Evolutionary conservation across 2,888 invertebrate species (phyloP), one percentile per base, ranked within the genome.

Genomic region (Dolichopus griseipennis): DNA sequence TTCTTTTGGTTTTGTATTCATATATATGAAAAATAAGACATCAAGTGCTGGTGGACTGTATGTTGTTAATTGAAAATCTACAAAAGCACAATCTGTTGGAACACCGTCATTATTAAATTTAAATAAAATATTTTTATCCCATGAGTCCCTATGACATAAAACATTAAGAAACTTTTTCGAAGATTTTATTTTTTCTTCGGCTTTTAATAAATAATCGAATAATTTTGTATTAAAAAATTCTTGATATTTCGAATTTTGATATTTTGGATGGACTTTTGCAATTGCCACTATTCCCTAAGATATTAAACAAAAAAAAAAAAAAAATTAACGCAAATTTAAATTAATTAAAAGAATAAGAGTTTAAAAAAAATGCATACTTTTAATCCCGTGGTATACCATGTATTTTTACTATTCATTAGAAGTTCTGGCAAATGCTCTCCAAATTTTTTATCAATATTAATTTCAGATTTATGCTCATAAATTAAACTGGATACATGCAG

Each of bases 21-120:
- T 75, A 67, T 83, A 82, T 1, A 86, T 74, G 22, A 83, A 74
- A 34, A 81, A 79, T 9, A 84, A 75, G 1, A 86, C 77, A 72
- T 87, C 87, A 66, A 85, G 81, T 1, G 84, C 80, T 1, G 86
- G 84, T 0, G 86, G 84, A 22, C 80, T 79, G 70, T 86, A 87
- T n/a, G 84, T 79, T 0, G 81, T 74, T 68, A 85, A 72, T 73
- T 87, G 87, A 72, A 84, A 87, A 74, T 87, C 87, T 2, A 87
- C 81, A 37, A 87, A 73, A 52, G 83, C 74, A 69, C 84, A 84
- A 8, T 78, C 78, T 0, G 78, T 74, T 2, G 81, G 80, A 75
- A 66, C 81, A 61, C 71, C 68, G 2, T 71, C 71, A 0, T 70
- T 82, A 21, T 74, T 70, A n/a, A 74, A 77, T 10, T 75, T 71